Evolutionary conservation across 2,113 vertebrate species (phyloP).

Genomic region (Dasyurus viverrinus): DNA sequence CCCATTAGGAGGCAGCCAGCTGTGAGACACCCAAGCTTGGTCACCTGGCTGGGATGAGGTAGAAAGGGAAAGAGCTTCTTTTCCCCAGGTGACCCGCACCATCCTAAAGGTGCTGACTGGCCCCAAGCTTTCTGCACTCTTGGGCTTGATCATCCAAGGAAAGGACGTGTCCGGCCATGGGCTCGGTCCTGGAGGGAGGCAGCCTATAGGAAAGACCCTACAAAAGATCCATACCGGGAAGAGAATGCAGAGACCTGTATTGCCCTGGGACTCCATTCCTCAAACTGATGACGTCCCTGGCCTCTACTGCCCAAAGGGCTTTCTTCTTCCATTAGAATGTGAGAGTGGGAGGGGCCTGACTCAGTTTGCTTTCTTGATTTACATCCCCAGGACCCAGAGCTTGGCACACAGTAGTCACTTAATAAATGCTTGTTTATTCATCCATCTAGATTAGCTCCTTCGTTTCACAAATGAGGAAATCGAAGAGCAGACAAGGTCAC

Average conservation of each 20-base stretch:
- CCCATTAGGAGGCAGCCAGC: conserved; percentile 70
- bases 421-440: background rate
- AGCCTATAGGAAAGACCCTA: background rate
- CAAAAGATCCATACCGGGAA: background rate
- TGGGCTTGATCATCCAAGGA: background rate
- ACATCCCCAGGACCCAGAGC: background rate
- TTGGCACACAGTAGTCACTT: background rate
- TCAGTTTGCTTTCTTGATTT: background rate
- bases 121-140: conserved; percentile 53
- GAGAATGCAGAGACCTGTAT: background rate
- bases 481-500: background rate
- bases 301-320: background rate
- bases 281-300: background rate
- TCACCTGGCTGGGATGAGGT: conserved; percentile 51
- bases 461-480: background rate
- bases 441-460: background rate
- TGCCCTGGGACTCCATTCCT: background rate
- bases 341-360: background rate
- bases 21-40: conserved; percentile 41
- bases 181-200: background rate
- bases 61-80: conserved; percentile 21
- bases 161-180: too few relatives aligned
- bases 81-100: background rate
- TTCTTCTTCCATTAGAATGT: background rate
- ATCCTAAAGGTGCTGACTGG: conserved; percentile 46